Conservation (phyloP, 2,797 vertebrate genomes). For the Mycteria americana region DNA sequence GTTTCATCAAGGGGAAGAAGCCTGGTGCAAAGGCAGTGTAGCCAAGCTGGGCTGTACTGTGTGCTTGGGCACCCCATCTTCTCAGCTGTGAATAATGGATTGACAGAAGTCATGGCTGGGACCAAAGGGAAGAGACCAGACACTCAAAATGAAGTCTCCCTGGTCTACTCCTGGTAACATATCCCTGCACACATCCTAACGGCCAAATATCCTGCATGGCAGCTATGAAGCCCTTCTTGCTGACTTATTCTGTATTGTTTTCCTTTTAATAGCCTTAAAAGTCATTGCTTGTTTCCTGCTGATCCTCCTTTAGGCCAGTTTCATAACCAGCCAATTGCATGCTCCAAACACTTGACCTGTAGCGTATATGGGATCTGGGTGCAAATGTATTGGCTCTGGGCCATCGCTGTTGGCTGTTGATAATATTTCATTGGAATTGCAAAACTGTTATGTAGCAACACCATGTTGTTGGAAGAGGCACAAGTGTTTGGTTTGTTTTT, state of each 20-base stretch:
- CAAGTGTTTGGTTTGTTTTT: neutral
- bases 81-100: neutral
- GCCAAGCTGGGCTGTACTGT: neutral
- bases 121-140: neutral
- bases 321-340: neutral
- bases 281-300: neutral
- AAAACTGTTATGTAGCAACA: slow-evolving; percentile 40
- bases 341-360: neutral
- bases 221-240: neutral
- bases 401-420: neutral
- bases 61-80: neutral
- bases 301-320: neutral
- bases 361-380: neutral
- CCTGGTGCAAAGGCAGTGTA: neutral
- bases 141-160: neutral
- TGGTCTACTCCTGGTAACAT: neutral
- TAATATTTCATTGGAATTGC: slow-evolving; percentile 1
- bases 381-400: neutral
- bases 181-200: neutral
- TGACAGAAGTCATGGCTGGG: neutral
- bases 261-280: neutral
- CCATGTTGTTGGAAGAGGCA: neutral
- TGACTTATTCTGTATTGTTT: neutral
- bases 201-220: neutral
- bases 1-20: neutral